Percentiles rank a stretch among this genome's conserved stretches.
Evolutionary conservation across 1,140 invertebrate species (phyloP).

Genomic region (Temnothorax curvispinosus): DNA sequence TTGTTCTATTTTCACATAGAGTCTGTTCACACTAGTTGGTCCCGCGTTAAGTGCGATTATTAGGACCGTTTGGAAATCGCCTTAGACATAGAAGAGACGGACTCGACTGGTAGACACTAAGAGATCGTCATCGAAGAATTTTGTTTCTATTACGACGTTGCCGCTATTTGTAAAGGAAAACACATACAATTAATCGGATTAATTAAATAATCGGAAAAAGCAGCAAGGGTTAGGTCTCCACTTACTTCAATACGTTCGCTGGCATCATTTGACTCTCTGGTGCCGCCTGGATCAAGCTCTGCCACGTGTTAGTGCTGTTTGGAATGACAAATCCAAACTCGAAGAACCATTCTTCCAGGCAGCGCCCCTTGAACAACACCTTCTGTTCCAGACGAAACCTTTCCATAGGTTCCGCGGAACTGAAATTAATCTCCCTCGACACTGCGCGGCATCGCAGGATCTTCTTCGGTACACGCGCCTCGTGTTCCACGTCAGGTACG

Average conservation of each 20-base stretch:
- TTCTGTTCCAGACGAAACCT: conserved; percentile 99
- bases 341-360: conserved; percentile 99
- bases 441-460: conserved; percentile 98
- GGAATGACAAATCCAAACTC: conserved; percentile 99
- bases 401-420: conserved; percentile 97
- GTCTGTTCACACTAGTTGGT: conserved; percentile 56
- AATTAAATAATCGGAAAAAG: background rate
- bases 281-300: conserved; percentile 98
- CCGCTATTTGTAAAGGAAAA: conserved; percentile 91
- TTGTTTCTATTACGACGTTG: conserved; percentile 99
- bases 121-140: conserved; percentile 98
- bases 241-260: conserved; percentile 97
- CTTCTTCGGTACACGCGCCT: conserved; percentile 98
- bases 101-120: conserved; percentile 98
- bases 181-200: background rate
- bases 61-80: conserved; percentile 24
- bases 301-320: conserved; percentile 99
- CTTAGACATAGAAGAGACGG: conserved; percentile 97
- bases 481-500: conserved; percentile 95
- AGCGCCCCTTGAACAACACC: conserved; percentile 92
- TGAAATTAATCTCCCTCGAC: conserved; percentile 99
- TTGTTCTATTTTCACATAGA: background rate
- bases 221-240: background rate
- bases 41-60: conserved; percentile 30
- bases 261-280: conserved; percentile 99